Base-by-base conservation (phyloP, 2,113 vertebrate species). In the Gorsachius goisagi region DNA sequence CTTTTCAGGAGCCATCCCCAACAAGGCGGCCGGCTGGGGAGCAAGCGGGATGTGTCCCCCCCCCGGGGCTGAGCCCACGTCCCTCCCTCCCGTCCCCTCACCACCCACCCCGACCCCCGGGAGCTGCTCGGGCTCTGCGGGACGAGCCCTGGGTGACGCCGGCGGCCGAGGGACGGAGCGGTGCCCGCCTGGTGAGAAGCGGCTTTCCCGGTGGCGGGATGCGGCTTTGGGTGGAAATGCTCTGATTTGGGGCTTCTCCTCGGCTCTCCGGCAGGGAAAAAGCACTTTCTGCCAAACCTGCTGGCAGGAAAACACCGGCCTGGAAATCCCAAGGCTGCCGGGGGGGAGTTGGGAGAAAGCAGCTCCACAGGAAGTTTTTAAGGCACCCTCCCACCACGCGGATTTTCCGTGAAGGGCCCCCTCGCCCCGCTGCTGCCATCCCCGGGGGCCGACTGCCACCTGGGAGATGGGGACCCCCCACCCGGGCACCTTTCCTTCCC, bases 11-110 rank as follows among this genome's bases (percentile, higher is more conserved):
- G 49, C 27, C 59, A 47, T 17, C 56, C 47, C 26, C 26, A 16
- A 17, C 0, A 4, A 30, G 26, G 17, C 1, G 3, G 37, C 49
- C 35, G 3, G 32, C 62, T 11, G 9, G 37, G 37, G 32, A 63
- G 58, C 14, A 47, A 47, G 22, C 1, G 6, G 59, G 41, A 28
- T 7, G 28, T 9, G 0, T 16, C 30, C 30, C 3, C 30, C 3
- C 6, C 10, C 3, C 1, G 0, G 23, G 5, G 0, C 5, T 39
- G 30, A 3, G 52, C 23, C 12, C 0, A 1, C 11, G 39, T 18
- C 37, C 80, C 11, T 44, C 41, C 55, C 26, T 19, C 22, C 53
- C 3, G 4, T 45, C 52, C 62, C 53, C 62, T 75, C 45, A 11
- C 5, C 5, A 9, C 28, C 50, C 39, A 9, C 33, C 50, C 5